Evolutionary conservation across 2,888 invertebrate species (phyloP).

Genomic region (Macaria liturata): DNA sequence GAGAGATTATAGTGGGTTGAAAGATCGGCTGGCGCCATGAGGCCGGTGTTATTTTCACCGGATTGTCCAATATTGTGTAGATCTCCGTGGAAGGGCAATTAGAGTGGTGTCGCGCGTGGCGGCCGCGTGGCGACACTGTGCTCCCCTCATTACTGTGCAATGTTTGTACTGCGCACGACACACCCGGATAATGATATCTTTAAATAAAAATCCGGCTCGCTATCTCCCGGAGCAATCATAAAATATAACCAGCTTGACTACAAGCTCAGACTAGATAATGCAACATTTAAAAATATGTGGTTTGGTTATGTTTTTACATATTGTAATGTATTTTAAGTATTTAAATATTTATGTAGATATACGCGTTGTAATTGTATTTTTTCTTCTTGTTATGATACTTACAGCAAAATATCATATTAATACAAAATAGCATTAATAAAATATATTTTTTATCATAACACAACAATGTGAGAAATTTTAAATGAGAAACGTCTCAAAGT

Average conservation of each 20-base stretch:
- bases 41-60: conserved; percentile 80
- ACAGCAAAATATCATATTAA: too few species aligned
- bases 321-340: too few species aligned
- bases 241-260: background rate
- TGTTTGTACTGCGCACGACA: conserved; percentile 69
- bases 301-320: too few species aligned
- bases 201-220: conserved; percentile 43
- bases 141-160: conserved; percentile 60
- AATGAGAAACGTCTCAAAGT: too few species aligned
- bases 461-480: too few species aligned
- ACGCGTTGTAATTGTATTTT: too few species aligned
- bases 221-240: conserved; percentile 32
- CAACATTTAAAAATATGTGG: background rate
- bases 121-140: conserved; percentile 61
- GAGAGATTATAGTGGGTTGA: conserved; percentile 77
- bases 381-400: too few species aligned
- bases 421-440: too few species aligned
- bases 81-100: conserved; percentile 78
- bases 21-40: conserved; percentile 56
- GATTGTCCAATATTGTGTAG: conserved; percentile 82
- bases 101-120: conserved; percentile 78
- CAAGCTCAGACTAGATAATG: background rate
- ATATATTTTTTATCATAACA: too few species aligned
- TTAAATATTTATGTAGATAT: too few species aligned
- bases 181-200: conserved; percentile 58